phyloP scores from a whole-genome alignment of 2,113 vertebrate species.

The Brachyhypopomus occidentalis region DNA sequence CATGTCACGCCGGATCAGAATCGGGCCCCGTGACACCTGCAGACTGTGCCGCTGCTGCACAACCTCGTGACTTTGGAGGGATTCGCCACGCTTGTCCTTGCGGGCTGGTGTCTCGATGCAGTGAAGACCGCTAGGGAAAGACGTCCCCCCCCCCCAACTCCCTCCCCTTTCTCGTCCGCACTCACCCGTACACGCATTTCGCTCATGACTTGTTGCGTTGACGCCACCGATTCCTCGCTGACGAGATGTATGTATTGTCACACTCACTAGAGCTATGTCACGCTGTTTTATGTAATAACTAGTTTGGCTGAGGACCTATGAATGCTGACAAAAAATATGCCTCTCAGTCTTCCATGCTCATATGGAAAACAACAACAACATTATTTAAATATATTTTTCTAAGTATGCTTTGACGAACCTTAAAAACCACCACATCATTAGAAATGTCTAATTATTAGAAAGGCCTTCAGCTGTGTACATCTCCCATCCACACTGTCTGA shows the following conservation, averaged over 20 bases:
- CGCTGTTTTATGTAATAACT: not conserved
- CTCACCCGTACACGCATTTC: no score
- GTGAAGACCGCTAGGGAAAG: not conserved
- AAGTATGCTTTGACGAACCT: no score
- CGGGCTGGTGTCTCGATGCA: not conserved
- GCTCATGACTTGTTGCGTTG: not conserved
- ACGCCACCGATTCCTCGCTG: not conserved
- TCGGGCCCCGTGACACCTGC: conserved; percentile 32
- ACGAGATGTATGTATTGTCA: not conserved
- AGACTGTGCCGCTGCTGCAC: conserved; percentile 19
- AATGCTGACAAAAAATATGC: not conserved
- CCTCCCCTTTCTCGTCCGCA: not conserved
- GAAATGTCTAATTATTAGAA: no score
- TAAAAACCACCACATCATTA: no score
- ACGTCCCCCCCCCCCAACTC: not conserved
- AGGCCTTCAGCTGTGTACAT: no score
- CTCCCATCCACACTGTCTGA: no score
- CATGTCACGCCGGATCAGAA: conserved; percentile 34
- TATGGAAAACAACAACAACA: no score
- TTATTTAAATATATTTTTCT: no score
- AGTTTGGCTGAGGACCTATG: not conserved
- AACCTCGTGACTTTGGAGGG: not conserved
- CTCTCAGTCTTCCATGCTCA: not conserved
- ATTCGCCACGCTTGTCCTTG: conserved; percentile 19
- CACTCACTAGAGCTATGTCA: not conserved